Conservation (phyloP, 1,140 invertebrate genomes). For the Drosophila ohnishii region DNA sequence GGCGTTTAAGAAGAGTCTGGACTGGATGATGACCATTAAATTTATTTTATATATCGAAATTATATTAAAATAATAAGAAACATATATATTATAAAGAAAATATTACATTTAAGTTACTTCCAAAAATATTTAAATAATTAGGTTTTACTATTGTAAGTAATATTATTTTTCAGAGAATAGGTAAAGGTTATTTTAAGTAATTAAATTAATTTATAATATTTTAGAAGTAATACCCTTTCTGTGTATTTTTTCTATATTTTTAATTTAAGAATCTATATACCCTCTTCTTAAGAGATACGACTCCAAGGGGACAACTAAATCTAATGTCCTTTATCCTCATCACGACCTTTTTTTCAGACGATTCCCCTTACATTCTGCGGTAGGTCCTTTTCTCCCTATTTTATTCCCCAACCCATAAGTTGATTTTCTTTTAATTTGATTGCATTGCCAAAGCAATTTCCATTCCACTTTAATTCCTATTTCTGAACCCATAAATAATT, state of each 20-base stretch:
- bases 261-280: not conserved
- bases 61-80: too few relatives aligned
- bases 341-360: conserved; percentile 51
- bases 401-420: conserved; percentile 42
- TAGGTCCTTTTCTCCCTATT: conserved; percentile 15
- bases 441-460: conserved; percentile 66
- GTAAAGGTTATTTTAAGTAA: too few relatives aligned
- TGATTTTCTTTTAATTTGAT: conserved; percentile 72
- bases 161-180: too few relatives aligned
- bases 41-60: not conserved
- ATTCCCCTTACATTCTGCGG: conserved; percentile 31
- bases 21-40: not conserved
- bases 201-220: not conserved
- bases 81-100: too few relatives aligned
- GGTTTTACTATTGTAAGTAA: too few relatives aligned
- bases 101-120: too few relatives aligned
- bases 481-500: conserved; percentile 47
- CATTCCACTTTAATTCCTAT: conserved; percentile 49
- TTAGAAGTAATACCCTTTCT: too few relatives aligned
- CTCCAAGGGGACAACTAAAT: conserved; percentile 68
- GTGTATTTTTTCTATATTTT: not conserved
- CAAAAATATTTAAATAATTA: too few relatives aligned
- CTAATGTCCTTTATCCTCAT: conserved; percentile 67
- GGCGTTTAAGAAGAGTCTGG: not conserved
- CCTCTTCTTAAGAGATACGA: not conserved